These are phyloP conservation scores for Nomada fabriciana DNA, from an alignment of 2,888 invertebrate genomes.

Conservation along the genomic window DNA sequence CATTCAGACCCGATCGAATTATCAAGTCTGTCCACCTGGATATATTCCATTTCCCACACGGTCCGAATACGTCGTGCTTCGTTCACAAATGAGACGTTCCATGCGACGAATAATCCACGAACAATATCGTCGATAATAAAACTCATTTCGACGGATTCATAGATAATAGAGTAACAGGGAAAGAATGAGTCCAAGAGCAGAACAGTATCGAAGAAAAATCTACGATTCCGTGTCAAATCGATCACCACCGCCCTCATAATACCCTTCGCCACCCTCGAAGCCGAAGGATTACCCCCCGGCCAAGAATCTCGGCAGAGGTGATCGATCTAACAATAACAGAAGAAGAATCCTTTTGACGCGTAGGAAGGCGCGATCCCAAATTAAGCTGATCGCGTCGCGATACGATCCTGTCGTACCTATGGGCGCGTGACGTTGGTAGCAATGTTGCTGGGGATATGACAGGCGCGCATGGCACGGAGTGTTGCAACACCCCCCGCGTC, in stretches of 20 bases:
- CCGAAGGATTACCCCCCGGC: background rate
- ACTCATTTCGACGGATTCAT: too few relatives aligned
- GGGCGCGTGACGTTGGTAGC: conserved; percentile 78
- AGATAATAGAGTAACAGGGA: too few relatives aligned
- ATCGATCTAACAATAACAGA: background rate
- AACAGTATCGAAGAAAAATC: too few relatives aligned
- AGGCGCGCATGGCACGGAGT: conserved; percentile 82
- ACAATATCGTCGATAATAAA: too few relatives aligned
- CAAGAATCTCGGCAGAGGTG: background rate
- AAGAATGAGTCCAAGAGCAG: too few relatives aligned
- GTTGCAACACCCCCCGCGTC: conserved; percentile 83
- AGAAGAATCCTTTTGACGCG: background rate
- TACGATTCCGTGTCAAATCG: too few relatives aligned
- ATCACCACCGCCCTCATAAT: too few relatives aligned
- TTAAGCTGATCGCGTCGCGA: conserved; percentile 67
- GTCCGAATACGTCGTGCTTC: too few relatives aligned
- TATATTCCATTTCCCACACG: background rate
- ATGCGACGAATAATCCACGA: too few relatives aligned
- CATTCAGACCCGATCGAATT: conserved; percentile 48
- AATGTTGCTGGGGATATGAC: conserved; percentile 83
- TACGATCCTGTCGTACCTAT: conserved; percentile 72
- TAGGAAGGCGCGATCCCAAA: conserved; percentile 54
- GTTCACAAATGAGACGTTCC: too few relatives aligned
- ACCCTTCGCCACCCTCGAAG: too few relatives aligned
- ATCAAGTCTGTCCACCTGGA: conserved; percentile 28